Evolutionary conservation across 2,888 invertebrate genomes (phyloP), one percentile per base, ranked within the genome.

Genomic region (Taphrorychus bicolor): DNA sequence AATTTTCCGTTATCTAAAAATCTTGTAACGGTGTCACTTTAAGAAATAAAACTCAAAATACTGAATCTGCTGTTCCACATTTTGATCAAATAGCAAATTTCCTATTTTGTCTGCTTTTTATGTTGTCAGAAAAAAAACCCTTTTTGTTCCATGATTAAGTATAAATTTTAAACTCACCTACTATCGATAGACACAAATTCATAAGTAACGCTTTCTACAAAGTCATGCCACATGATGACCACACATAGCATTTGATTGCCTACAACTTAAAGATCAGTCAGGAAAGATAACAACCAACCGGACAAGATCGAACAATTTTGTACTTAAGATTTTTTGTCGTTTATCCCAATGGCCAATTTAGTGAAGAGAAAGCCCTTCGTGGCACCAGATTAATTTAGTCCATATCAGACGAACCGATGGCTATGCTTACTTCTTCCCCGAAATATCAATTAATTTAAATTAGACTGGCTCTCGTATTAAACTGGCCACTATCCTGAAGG

Each of bases 401-500:
- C 14, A 5, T 14, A 5, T 7, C 42, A 5, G 45, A 14, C 45
- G 45, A 45, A 16, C 16, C 3, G 11, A 32, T 9, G 11, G 7
- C 32, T 7, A 32, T 32, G 32, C 9, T 32, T 32, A 32, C 32
- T 32, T 32, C 7, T 32, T 45, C 45, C 17, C 16, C 21, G 51
- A 51, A 51, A 57, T 5, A 42, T 42, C 57, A 66, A 66, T 66
- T 66, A 66, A 66, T 66, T 51, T 53, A 18, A 45, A 59, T 48
- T 58, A 59, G 59, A 18, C 65, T 19, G 21, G 40, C 16, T 45
- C 51, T 56, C 45, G 48, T 9, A 62, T 67, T 67, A 59, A 63
- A 67, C 62, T 54, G 59, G 23, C 61, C 68, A 58, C 68, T 61
- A 69, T 66, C 70, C 70, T 69, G 59, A 54, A 70, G 68, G 70